Conservation (phyloP, 2,888 invertebrate species). For the Ceraclea dissimilis region DNA sequence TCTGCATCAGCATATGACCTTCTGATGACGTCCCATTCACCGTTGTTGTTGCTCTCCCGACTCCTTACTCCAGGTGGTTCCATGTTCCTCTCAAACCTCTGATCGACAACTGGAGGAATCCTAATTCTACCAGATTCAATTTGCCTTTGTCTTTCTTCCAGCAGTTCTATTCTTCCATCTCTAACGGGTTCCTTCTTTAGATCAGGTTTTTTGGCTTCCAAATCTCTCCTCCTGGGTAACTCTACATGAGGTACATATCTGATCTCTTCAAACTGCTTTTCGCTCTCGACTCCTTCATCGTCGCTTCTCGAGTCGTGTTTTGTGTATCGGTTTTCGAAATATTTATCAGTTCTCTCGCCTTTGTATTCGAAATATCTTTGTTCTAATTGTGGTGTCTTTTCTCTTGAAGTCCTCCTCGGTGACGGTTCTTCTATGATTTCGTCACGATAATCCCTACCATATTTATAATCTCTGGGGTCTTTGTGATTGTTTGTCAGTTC, state of each 20-base stretch:
- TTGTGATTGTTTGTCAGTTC: constrained; percentile 18
- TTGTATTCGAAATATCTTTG: constrained; percentile 26
- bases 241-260: constrained; percentile 24
- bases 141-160: constrained; percentile 25
- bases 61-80: constrained; percentile 10
- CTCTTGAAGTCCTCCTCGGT: constrained; percentile 18
- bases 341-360: constrained; percentile 25
- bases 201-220: constrained; percentile 18
- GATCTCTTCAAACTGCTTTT: constrained; percentile 26
- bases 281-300: constrained; percentile 25
- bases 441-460: constrained; percentile 21
- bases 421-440: constrained; percentile 8
- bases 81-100: constrained; percentile 18
- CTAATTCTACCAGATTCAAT: constrained; percentile 21
- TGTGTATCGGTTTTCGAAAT: constrained; percentile 33
- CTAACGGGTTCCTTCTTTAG: constrained; percentile 16
- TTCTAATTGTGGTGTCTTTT: constrained; percentile 23
- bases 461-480: constrained; percentile 21
- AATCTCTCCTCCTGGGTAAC: constrained; percentile 19
- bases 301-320: constrained; percentile 25
- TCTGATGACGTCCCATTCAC: constrained; percentile 23
- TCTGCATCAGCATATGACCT: constrained; percentile 24
- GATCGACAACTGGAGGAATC: constrained; percentile 11
- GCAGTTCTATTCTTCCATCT: constrained; percentile 23
- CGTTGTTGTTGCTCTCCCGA: constrained; percentile 10